Evolutionary conservation across 2,797 vertebrate genomes (phyloP).

Genomic region (Dermochelys coriacea): DNA sequence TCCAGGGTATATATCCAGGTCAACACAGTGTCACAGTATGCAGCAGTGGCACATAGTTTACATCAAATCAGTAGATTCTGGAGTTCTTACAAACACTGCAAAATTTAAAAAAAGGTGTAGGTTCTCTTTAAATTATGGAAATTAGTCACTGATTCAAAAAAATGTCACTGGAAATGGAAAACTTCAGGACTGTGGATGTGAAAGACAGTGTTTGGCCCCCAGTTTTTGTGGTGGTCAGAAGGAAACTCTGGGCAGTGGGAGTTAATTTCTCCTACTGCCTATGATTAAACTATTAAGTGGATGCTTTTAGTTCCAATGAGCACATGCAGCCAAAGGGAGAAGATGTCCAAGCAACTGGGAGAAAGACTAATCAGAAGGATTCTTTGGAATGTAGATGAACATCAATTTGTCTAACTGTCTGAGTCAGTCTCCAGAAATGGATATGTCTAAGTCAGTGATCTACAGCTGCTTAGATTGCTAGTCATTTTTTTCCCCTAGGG

Average conservation of each 20-base stretch:
- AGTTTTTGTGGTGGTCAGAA: background rate
- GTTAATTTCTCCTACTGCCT: background rate
- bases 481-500: background rate
- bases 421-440: background rate
- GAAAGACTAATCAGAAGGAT: rapidly evolving
- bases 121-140: background rate
- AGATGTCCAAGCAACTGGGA: background rate
- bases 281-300: background rate
- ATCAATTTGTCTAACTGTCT: background rate
- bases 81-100: background rate
- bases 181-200: background rate
- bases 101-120: background rate
- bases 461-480: background rate
- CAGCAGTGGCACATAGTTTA: background rate
- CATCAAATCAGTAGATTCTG: background rate
- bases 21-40: background rate
- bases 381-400: background rate
- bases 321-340: background rate
- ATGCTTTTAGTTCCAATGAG: background rate
- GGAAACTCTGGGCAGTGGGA: background rate
- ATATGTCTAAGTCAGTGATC: background rate
- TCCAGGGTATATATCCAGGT: background rate
- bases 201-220: background rate
- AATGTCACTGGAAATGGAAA: background rate
- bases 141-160: background rate